phyloP scores from a whole-genome alignment of 1,140 invertebrate genomes.

The Oryzaephilus surinamensis region DNA sequence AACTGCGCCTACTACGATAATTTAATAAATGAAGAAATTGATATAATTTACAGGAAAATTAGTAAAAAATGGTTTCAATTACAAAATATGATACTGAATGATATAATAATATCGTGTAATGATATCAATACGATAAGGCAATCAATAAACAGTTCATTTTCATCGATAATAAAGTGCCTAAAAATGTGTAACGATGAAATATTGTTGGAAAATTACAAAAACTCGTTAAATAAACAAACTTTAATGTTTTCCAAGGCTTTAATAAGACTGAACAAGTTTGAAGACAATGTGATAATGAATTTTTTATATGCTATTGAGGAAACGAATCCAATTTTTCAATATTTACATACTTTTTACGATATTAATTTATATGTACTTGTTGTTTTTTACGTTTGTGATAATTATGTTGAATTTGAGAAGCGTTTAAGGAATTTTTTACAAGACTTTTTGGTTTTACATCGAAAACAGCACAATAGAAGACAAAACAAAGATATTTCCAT shows the following conservation, averaged over 20 bases:
- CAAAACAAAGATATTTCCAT: conserved; percentile 11
- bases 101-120: conserved; percentile 4
- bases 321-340: conserved; percentile 18
- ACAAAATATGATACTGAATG: conserved; percentile 21
- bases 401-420: conserved; percentile 9
- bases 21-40: conserved; percentile 23
- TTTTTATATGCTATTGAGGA: conserved; percentile 9
- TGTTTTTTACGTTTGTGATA: conserved; percentile 14
- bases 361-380: conserved; percentile 19
- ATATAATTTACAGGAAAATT: conserved; percentile 12
- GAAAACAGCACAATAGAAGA: conserved; percentile 13
- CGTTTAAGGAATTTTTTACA: conserved; percentile 13
- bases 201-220: conserved; percentile 8
- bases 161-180: conserved; percentile 13
- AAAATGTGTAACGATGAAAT: conserved; percentile 2
- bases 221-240: conserved; percentile 6
- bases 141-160: conserved; percentile 14
- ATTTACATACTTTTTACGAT: conserved; percentile 26
- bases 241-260: too few species aligned
- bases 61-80: conserved; percentile 21
- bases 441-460: conserved; percentile 15
- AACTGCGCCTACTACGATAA: too few species aligned
- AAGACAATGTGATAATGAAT: conserved; percentile 16
- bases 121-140: conserved; percentile 14
- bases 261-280: conserved; percentile 11